Percentiles rank a stretch among this genome's conserved stretches.
phyloP scores from a whole-genome alignment of 2,888 invertebrate genomes.

The Prosapia bicincta region DNA sequence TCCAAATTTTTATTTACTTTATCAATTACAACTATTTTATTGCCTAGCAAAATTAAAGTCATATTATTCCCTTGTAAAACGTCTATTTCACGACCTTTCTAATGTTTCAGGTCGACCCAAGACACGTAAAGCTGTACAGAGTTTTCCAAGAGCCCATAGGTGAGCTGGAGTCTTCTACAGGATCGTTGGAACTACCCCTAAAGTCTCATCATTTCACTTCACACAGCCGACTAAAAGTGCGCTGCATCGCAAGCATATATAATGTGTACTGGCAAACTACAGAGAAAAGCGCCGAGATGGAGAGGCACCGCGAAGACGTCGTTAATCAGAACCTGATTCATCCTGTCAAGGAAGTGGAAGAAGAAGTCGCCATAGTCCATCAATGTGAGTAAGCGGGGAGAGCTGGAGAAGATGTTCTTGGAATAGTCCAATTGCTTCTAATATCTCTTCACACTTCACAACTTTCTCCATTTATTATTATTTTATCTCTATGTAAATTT shows the following conservation, averaged over 20 bases:
- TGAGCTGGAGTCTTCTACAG: constrained; percentile 23
- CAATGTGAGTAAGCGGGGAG: too few relatives aligned
- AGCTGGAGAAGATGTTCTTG: too few relatives aligned
- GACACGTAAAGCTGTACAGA: constrained; percentile 26
- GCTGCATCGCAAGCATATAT: constrained; percentile 62
- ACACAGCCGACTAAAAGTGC: constrained; percentile 35
- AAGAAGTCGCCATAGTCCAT: too few relatives aligned
- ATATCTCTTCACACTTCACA: too few relatives aligned
- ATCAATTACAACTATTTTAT: too few relatives aligned
- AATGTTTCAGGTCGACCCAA: constrained; percentile 20
- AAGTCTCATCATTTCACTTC: constrained; percentile 14
- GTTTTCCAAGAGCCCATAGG: neutral
- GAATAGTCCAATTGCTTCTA: too few relatives aligned
- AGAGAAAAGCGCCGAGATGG: constrained; percentile 61
- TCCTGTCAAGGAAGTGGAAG: neutral
- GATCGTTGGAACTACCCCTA: constrained; percentile 20
- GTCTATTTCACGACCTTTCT: neutral
- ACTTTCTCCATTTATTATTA: too few relatives aligned
- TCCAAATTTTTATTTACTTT: too few relatives aligned
- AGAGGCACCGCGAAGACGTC: constrained; percentile 37
- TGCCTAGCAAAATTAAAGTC: neutral
- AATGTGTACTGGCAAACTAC: constrained; percentile 63
- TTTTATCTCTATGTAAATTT: too few relatives aligned
- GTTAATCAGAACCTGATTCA: constrained; percentile 2
- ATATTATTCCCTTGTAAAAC: neutral